Evolutionary conservation across 2,797 vertebrate genomes (phyloP), one percentile per base, ranked within the genome.

Genomic region (Prunella strophiata): DNA sequence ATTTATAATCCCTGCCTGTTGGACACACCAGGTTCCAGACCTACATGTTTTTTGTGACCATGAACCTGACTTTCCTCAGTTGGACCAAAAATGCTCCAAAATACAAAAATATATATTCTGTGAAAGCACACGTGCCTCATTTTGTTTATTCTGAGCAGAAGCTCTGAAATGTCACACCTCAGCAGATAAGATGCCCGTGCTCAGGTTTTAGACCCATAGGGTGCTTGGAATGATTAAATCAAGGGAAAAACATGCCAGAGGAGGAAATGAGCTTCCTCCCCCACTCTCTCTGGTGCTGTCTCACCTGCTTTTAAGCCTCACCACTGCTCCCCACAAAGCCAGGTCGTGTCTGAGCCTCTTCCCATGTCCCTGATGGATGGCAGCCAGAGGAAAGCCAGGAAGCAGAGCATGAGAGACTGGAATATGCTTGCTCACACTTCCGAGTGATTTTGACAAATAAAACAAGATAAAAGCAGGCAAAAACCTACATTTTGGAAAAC

Each of bases 221-320:
- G 32, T 74, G 42, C 61, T 70, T 38, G 38, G 61, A 82, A 83
- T 40, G 34, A 91, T 85, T 80, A 92, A 85, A 91, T 74, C 72
- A 76, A 85, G 59, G 71, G 55, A 23, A 87, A 87, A 94, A 43
- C 16, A 73, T 13, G 42, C 26, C 45, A 73, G 57, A 82, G 65
- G 57, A 92, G 65, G 78, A 85, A 93, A 83, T 30, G 2, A 62
- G 15, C 59, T 91, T 93, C 68, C 68, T 91, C 13, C 68, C 20
- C 27, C 51, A n/a, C 0, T 0, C 6, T 61, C 43, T 51, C 66
- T 82, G 51, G 45, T 66, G 65, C 51, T 1, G 11, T 77, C 67
- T 87, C 23, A 12, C 15, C 71, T 77, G 42, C 63, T 92, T 83
- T 86, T 68, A 80, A 89, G 38, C 21, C 52, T 66, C 75, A 55